Conservation (phyloP, 2,113 vertebrate species). For the Buteo buteo region DNA sequence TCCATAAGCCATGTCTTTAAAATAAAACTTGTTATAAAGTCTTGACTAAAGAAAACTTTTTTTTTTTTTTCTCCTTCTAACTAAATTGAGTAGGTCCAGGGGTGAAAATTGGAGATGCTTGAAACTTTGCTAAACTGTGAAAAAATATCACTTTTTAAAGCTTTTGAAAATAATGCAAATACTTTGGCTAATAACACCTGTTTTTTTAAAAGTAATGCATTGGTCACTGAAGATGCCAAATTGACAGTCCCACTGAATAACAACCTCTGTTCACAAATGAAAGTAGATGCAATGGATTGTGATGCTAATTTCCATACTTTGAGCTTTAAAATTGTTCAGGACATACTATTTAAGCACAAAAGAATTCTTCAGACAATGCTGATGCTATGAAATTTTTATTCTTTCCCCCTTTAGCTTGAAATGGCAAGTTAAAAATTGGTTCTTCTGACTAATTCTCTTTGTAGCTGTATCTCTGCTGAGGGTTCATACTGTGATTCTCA, state of each 20-base stretch:
- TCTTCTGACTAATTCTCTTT: neutral
- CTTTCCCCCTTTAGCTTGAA: neutral
- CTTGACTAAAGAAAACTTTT: neutral
- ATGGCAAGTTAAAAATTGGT: constrained; percentile 3
- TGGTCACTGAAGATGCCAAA: neutral
- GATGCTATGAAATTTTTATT: constrained; percentile 20
- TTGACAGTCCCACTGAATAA: neutral
- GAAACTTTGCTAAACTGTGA: neutral
- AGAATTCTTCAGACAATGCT: neutral
- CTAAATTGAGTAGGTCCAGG: neutral
- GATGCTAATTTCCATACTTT: neutral
- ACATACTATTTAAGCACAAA: constrained; percentile 8
- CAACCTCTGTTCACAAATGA: neutral
- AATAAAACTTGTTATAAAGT: neutral
- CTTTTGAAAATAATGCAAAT: neutral
- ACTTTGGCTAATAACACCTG: neutral
- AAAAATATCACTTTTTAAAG: neutral
- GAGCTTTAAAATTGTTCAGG: neutral
- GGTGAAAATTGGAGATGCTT: neutral
- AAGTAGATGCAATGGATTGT: neutral
- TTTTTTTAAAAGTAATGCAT: neutral
- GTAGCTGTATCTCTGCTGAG: neutral
- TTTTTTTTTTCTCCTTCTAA: neutral
- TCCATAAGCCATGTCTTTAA: neutral
- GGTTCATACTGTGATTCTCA: constrained; percentile 32